Percentiles rank a stretch among this genome's conserved stretches.
These are phyloP conservation scores for Vollenhovia emeryi DNA, from an alignment of 1,140 invertebrate genomes.

Conservation along the genomic window DNA sequence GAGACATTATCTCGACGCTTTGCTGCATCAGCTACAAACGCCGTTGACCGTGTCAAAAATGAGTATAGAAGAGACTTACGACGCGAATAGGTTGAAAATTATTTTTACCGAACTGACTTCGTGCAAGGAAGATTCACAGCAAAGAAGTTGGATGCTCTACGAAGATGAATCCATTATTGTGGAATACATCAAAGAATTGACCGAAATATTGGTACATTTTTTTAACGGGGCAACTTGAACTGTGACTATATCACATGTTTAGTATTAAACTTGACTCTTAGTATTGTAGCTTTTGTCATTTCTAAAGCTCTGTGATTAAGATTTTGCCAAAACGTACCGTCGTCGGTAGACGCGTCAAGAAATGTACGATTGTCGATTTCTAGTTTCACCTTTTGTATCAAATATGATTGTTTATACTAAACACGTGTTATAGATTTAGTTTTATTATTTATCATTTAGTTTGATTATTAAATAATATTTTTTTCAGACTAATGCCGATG, in stretches of 20 bases:
- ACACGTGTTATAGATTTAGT: conserved; percentile 5
- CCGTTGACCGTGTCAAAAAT: conserved; percentile 88
- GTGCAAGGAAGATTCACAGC: conserved; percentile 97
- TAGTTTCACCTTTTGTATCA: not conserved
- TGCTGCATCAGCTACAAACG: conserved; percentile 85
- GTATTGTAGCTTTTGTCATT: not conserved
- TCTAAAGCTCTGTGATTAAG: not conserved
- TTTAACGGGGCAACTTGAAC: not conserved
- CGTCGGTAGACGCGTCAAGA: not conserved
- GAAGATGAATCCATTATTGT: conserved; percentile 95
- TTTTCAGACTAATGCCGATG: conserved; percentile 92
- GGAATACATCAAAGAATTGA: conserved; percentile 93
- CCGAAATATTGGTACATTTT: conserved; percentile 91
- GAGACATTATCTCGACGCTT: conserved; percentile 86
- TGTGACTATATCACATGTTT: not conserved
- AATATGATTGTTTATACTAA: conserved; percentile 9
- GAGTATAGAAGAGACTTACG: conserved; percentile 89
- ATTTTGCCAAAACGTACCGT: not conserved
- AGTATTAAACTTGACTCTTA: conserved; percentile 30
- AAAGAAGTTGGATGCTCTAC: conserved; percentile 96
- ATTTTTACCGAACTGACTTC: conserved; percentile 93
- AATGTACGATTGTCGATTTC: not conserved
- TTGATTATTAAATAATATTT: conserved; percentile 10
- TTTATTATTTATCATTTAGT: too few relatives aligned
- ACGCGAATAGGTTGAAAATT: conserved; percentile 91